Evolutionary conservation across 2,888 invertebrate genomes (phyloP), one percentile per base, ranked within the genome.

Genomic region (Rhingia campestris): DNA sequence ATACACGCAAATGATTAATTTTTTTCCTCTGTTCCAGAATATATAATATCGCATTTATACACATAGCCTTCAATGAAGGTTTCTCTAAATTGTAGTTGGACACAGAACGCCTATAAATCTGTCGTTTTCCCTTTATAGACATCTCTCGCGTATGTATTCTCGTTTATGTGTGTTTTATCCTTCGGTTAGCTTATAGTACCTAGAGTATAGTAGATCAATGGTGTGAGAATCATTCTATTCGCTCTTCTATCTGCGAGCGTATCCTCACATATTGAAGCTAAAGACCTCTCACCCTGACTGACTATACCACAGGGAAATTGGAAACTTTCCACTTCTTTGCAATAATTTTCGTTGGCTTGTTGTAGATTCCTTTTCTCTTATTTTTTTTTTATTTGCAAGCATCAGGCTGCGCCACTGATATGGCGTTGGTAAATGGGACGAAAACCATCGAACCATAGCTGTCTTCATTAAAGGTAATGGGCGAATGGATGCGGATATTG

Each of bases 321-420:
- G 56, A 79, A 79, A 66, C 79, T 56, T 72, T 66, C 79, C 64
- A 72, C 72, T 66, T 59, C 72, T 64, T 72, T 66, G 64, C 59
- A 72, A 72, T 79, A 58, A 72, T 72, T 72, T 72, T 58, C 41
- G 59, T 33, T 70, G 10, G 39, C 32, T 63, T 12, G n/a, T n/a
- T 33, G 10, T 51, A 4, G 4, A 10, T 41, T 39, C 0, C 12
- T 45, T 45, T 33, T 45, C 22, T 45, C 4, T 37, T 9, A 35
- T 22, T 22, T 14, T 4, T 5, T 39, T 63, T 61, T 51, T 59
- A 22, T 66, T 30, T 53, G n/a, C 33, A 59, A 59, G 51, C 37
- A 59, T 67, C 59, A 67, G 43, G 45, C 12, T 37, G 45, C 30
- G 54, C 47, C 33, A 49, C 10, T 35, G 56, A 22, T 22, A 22